Evolutionary conservation across 2,113 vertebrate species (phyloP).

Genomic region (Alectura lathami): DNA sequence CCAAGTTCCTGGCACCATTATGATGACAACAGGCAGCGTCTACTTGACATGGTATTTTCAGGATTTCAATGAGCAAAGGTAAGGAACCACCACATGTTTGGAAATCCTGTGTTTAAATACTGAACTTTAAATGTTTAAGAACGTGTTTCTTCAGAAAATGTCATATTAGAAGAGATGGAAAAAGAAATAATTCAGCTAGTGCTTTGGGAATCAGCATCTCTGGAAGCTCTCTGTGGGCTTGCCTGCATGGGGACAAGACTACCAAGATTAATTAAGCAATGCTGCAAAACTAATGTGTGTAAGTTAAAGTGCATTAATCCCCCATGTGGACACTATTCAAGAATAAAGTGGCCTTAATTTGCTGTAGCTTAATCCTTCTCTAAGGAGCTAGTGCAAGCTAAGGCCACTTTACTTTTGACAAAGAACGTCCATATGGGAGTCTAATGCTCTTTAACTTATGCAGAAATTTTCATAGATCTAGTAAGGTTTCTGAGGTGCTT

Average conservation of each 20-base stretch:
- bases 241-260: background rate
- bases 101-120: background rate
- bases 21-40: background rate
- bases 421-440: background rate
- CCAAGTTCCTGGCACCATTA: background rate
- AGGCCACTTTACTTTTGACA: background rate
- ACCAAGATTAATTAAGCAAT: slow-evolving; percentile 16
- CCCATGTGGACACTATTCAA: background rate
- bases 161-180: background rate
- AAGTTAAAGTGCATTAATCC: slow-evolving; percentile 13
- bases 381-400: background rate
- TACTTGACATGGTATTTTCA: background rate
- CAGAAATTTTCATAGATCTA: background rate
- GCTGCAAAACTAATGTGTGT: background rate
- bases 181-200: background rate
- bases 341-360: background rate
- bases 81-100: background rate
- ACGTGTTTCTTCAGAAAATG: background rate
- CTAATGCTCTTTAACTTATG: background rate
- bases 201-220: background rate
- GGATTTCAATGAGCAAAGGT: background rate
- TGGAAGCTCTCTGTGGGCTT: background rate
- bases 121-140: background rate
- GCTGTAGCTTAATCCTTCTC: background rate
- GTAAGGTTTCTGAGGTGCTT: background rate